A percentile compares a stretch with the other conserved stretches of the same genome.
phyloP scores from a whole-genome alignment of 1,140 invertebrate species.

The Helicoverpa zea region DNA sequence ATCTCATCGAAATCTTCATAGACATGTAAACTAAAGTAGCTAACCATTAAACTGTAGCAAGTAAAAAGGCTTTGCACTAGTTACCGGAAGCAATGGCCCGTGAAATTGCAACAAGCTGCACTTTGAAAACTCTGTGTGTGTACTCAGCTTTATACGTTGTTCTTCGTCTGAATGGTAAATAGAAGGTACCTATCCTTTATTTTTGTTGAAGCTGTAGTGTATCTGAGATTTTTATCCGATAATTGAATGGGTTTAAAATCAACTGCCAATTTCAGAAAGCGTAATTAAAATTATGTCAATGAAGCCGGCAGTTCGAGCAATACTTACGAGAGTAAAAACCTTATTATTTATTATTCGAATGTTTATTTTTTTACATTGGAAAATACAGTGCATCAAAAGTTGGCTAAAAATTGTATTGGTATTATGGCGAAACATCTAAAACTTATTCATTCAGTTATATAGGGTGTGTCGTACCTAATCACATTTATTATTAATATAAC shows the following conservation, averaged over 20 bases:
- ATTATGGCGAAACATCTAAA: no score
- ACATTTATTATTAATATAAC: no score
- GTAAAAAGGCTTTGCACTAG: slow-evolving; percentile 25
- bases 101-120: slow-evolving; percentile 50
- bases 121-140: slow-evolving; percentile 40
- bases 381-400: no score
- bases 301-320: no score
- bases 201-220: background rate
- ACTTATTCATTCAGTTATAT: no score
- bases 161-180: background rate
- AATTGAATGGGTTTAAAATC: background rate
- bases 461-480: no score
- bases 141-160: slow-evolving; percentile 2
- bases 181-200: background rate
- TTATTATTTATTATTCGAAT: no score
- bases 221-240: background rate
- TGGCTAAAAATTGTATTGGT: no score
- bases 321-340: no score
- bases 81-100: slow-evolving; percentile 45
- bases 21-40: slow-evolving; percentile 4
- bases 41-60: background rate
- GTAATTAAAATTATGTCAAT: no score
- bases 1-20: slow-evolving; percentile 4
- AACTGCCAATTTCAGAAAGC: no score
- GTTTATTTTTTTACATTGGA: no score